Conservation (phyloP, 2,888 invertebrate species). For the Dicyrtomina minuta region DNA sequence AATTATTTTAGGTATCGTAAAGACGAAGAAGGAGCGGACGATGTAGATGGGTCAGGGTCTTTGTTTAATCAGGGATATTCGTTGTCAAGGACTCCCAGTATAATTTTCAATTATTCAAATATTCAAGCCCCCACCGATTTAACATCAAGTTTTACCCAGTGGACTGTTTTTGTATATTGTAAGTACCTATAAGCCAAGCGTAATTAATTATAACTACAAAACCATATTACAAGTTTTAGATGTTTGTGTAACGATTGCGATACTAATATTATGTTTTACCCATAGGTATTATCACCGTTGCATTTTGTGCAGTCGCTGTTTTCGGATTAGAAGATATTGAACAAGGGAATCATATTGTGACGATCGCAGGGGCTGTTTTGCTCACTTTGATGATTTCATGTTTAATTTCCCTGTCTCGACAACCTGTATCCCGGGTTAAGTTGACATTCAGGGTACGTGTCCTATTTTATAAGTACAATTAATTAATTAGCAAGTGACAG, state of each 20-base stretch:
- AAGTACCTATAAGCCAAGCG: too few relatives aligned
- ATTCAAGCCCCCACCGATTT: slow-evolving; percentile 43
- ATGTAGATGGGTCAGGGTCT: slow-evolving; percentile 10
- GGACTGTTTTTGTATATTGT: slow-evolving; percentile 50
- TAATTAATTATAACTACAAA: too few relatives aligned
- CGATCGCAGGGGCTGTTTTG: not conserved
- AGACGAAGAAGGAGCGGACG: slow-evolving; percentile 50
- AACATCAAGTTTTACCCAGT: slow-evolving; percentile 47
- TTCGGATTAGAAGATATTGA: slow-evolving; percentile 38
- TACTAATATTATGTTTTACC: too few relatives aligned
- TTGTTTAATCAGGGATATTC: not conserved
- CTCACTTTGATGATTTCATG: slow-evolving; percentile 18
- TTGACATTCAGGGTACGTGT: slow-evolving; percentile 45
- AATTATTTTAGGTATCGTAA: slow-evolving; percentile 44
- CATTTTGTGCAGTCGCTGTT: slow-evolving; percentile 45
- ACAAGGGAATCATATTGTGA: slow-evolving; percentile 1
- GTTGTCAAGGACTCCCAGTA: not conserved
- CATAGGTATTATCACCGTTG: slow-evolving; percentile 34
- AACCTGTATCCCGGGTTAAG: slow-evolving; percentile 45
- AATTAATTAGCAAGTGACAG: slow-evolving; percentile 2
- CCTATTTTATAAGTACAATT: not conserved
- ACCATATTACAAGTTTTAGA: too few relatives aligned
- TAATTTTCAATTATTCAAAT: slow-evolving; percentile 7
- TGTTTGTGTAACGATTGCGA: too few relatives aligned
- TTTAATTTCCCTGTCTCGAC: slow-evolving; percentile 39